phyloP scores from a whole-genome alignment of 2,888 invertebrate genomes.

The Folsomia candida region DNA sequence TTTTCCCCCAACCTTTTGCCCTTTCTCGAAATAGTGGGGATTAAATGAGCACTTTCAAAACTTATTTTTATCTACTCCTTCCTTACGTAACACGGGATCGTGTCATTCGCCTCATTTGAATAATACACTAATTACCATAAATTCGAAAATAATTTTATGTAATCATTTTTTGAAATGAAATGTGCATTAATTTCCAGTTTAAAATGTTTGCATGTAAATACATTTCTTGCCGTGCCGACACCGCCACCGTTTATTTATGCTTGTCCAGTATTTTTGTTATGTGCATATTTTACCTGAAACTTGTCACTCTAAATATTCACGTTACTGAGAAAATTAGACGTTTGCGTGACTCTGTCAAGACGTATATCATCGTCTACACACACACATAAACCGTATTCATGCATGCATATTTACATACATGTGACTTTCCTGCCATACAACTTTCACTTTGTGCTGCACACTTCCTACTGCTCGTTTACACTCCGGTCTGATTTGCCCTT shows the following conservation, averaged over 20 bases:
- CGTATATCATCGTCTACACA: background rate
- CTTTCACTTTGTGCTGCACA: background rate
- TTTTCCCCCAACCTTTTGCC: background rate
- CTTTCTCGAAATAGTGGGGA: no score
- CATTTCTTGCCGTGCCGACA: background rate
- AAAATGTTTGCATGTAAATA: background rate
- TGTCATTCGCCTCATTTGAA: no score
- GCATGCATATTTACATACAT: no score
- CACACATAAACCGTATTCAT: no score
- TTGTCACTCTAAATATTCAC: background rate
- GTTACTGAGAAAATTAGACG: background rate
- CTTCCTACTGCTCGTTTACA: background rate
- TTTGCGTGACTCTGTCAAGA: slow-evolving; percentile 4
- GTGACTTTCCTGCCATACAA: background rate
- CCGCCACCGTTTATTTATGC: background rate
- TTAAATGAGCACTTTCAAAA: no score
- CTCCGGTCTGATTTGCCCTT: no score
- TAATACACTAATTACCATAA: no score
- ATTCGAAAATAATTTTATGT: no score
- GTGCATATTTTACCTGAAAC: background rate
- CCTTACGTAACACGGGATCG: no score
- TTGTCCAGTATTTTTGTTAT: background rate
- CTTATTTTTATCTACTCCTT: no score
- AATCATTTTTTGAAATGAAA: no score
- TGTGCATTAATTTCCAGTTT: background rate